A percentile compares a stretch with the other conserved stretches of the same genome.
Evolutionary conservation across 1,140 invertebrate genomes (phyloP).

Genomic region (Vollenhovia emeryi): DNA sequence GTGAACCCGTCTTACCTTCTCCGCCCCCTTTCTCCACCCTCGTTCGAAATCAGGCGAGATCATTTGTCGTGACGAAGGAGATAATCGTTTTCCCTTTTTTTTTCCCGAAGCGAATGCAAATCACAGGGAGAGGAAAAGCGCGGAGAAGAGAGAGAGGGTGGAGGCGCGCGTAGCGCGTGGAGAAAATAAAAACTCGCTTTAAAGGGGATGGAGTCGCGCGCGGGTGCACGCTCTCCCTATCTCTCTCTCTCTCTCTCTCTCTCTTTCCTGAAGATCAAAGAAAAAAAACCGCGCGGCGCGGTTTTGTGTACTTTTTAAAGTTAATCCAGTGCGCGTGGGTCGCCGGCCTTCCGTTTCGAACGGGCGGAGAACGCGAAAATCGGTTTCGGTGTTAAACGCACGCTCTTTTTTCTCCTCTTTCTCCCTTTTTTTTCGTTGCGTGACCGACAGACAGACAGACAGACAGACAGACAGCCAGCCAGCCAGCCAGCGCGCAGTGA

Average conservation of each 20-base stretch:
- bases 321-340: conserved; percentile 50
- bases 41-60: conserved; percentile 11
- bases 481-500: conserved; percentile 32
- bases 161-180: background rate
- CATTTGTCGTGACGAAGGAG: conserved; percentile 26
- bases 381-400: conserved; percentile 45
- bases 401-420: conserved; percentile 7
- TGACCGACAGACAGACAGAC: conserved; percentile 56
- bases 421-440: conserved; percentile 23
- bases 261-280: conserved; percentile 45
- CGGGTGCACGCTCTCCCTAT: background rate
- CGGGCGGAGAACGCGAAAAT: conserved; percentile 46
- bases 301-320: conserved; percentile 59
- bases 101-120: conserved; percentile 35
- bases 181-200: conserved; percentile 56
- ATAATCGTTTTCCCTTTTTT: conserved; percentile 39
- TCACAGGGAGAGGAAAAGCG: conserved; percentile 13
- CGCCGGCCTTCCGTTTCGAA: conserved; percentile 47
- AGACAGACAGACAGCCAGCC: conserved; percentile 2
- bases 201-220: conserved; percentile 50
- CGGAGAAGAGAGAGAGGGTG: background rate
- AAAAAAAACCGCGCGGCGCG: conserved; percentile 39
- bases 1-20: background rate
- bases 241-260: background rate
- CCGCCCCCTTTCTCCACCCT: no score